Evolutionary conservation across 64 coral and sea anemone species (phyloP).

Genomic region (Montipora capricornis): DNA sequence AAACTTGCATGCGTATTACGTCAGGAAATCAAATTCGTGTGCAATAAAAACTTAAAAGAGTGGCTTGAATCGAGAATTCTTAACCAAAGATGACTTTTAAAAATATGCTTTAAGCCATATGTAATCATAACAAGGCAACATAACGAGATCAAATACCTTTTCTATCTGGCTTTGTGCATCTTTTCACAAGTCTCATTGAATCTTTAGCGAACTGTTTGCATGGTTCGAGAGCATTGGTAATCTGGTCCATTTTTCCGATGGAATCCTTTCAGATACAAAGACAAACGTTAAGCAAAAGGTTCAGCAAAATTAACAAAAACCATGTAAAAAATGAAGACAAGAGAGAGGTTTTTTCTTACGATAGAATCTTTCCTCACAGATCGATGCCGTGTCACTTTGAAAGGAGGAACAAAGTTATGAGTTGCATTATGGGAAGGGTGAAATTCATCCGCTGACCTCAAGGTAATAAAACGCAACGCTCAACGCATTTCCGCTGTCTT

Average conservation of each 20-base stretch:
- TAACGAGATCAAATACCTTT: conserved; percentile 74
- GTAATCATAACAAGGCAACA: background rate
- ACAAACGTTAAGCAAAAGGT: background rate
- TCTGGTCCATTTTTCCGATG: conserved; percentile 95
- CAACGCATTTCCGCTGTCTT: too few species aligned
- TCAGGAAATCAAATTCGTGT: too few species aligned
- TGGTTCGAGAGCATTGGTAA: conserved; percentile 88
- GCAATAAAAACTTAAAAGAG: too few species aligned
- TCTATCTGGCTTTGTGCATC: conserved; percentile 98
- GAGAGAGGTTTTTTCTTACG: conserved; percentile 20
- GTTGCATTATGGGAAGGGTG: conserved; percentile 75
- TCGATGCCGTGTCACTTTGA: conserved; percentile 91
- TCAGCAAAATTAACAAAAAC: background rate
- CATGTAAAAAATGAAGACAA: background rate
- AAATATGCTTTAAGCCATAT: background rate
- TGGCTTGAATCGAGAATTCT: too few species aligned
- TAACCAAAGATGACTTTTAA: background rate
- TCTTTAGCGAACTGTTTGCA: conserved; percentile 99
- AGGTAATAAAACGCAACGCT: too few species aligned
- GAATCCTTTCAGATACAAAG: background rate
- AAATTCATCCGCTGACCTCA: background rate
- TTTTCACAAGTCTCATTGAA: conserved; percentile 97
- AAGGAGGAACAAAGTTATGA: background rate
- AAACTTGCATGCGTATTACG: too few species aligned
- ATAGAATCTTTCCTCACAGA: background rate